Percentiles rank a stretch among this genome's conserved stretches.
Conservation (phyloP, 2,888 invertebrate genomes). For the Drosophila demipolita region DNA sequence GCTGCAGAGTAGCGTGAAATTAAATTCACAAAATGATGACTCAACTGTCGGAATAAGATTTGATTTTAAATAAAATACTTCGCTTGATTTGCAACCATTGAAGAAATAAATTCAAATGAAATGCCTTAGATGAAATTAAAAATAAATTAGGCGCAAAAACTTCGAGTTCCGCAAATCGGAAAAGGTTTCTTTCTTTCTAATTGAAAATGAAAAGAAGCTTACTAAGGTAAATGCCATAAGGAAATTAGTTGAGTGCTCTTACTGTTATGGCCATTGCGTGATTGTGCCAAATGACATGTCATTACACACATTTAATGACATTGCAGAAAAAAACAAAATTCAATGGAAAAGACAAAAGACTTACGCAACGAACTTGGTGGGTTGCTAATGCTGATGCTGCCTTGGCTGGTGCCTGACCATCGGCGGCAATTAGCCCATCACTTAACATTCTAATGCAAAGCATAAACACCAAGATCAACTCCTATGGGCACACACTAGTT, state of each 20-base stretch:
- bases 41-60: neutral
- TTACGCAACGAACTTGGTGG: slow-evolving; percentile 62
- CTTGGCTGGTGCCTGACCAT: slow-evolving; percentile 19
- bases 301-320: slow-evolving; percentile 11
- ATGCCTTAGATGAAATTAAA: neutral
- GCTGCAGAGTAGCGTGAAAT: slow-evolving; percentile 5
- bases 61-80: neutral
- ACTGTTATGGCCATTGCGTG: slow-evolving; percentile 13
- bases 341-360: slow-evolving; percentile 53
- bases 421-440: slow-evolving; percentile 71
- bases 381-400: slow-evolving; percentile 6
- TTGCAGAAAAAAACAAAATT: slow-evolving; percentile 3
- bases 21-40: neutral
- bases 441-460: slow-evolving; percentile 73
- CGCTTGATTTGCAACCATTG: neutral
- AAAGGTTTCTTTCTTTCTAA: neutral
- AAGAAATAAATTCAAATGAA: neutral
- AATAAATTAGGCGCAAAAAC: neutral
- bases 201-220: neutral
- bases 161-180: neutral
- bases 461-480: slow-evolving; percentile 10
- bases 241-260: neutral
- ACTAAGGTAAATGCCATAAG: neutral
- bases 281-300: slow-evolving; percentile 18
- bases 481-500: slow-evolving; percentile 22